Conservation (phyloP, 2,888 invertebrate species). For the Drosophila colorata region DNA sequence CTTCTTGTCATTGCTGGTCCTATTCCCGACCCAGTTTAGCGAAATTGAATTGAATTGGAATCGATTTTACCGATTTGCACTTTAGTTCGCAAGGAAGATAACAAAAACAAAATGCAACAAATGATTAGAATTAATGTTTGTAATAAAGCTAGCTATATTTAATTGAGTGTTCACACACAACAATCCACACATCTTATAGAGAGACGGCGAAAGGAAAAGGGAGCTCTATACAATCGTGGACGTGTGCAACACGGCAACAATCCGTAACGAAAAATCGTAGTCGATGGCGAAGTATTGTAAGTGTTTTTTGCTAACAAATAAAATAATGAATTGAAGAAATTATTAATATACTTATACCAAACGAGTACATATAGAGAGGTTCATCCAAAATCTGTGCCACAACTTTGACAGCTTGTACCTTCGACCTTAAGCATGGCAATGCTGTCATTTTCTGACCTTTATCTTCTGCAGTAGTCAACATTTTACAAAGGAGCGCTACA, state of each 20-base stretch:
- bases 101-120: conserved; percentile 43
- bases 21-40: conserved; percentile 37
- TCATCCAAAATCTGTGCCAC: too few relatives aligned
- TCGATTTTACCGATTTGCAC: conserved; percentile 20
- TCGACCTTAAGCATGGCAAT: too few relatives aligned
- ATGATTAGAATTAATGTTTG: conserved; percentile 50
- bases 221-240: conserved; percentile 13
- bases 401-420: too few relatives aligned
- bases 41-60: conserved; percentile 30
- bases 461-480: not conserved
- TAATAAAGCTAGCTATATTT: conserved; percentile 54
- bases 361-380: conserved; percentile 27
- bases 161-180: conserved; percentile 43
- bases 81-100: conserved; percentile 28
- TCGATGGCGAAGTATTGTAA: conserved; percentile 55
- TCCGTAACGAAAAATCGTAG: conserved; percentile 39
- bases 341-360: conserved; percentile 56
- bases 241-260: conserved; percentile 34
- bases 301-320: conserved; percentile 78
- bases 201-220: not conserved
- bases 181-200: conserved; percentile 15
- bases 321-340: conserved; percentile 58
- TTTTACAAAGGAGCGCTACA: too few relatives aligned
- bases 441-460: too few relatives aligned
- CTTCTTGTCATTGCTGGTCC: conserved; percentile 33